Conservation (phyloP, 2,113 vertebrate genomes). For the Zosterops pallidus region DNA sequence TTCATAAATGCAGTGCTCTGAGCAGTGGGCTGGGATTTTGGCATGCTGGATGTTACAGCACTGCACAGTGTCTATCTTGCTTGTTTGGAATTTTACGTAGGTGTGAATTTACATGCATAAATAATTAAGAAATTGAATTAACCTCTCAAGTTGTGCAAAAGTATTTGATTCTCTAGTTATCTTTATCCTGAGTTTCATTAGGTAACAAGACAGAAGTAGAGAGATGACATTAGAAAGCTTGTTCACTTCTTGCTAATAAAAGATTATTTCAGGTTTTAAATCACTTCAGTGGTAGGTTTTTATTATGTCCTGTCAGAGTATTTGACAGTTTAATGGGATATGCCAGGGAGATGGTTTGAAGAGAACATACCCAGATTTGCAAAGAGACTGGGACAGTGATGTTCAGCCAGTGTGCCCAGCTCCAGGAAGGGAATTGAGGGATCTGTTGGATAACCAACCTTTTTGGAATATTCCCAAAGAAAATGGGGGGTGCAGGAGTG, state of each 20-base stretch:
- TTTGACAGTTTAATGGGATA: not conserved
- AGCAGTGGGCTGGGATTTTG: not conserved
- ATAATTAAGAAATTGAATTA: not conserved
- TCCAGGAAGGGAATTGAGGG: not conserved
- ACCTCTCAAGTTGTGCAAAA: not conserved
- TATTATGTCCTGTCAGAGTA: not conserved
- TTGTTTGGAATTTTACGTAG: not conserved
- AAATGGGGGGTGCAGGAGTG: fast-evolving
- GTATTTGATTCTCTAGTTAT: not conserved
- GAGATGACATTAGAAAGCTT: not conserved
- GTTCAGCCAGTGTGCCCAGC: fast-evolving
- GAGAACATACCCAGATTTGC: not conserved
- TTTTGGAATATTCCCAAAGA: not conserved
- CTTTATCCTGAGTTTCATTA: not conserved
- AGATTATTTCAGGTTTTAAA: conserved; percentile 5
- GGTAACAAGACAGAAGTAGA: not conserved
- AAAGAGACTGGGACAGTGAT: fast-evolving
- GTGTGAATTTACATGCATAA: not conserved
- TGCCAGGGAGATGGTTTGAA: not conserved
- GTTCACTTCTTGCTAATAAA: not conserved
- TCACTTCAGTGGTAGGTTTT: not conserved
- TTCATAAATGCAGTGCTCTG: not conserved
- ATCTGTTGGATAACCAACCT: not conserved
- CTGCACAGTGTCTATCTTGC: not conserved
- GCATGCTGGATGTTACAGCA: not conserved